phyloP scores from a whole-genome alignment of 2,113 vertebrate species.

The Porphyrio hochstetteri region DNA sequence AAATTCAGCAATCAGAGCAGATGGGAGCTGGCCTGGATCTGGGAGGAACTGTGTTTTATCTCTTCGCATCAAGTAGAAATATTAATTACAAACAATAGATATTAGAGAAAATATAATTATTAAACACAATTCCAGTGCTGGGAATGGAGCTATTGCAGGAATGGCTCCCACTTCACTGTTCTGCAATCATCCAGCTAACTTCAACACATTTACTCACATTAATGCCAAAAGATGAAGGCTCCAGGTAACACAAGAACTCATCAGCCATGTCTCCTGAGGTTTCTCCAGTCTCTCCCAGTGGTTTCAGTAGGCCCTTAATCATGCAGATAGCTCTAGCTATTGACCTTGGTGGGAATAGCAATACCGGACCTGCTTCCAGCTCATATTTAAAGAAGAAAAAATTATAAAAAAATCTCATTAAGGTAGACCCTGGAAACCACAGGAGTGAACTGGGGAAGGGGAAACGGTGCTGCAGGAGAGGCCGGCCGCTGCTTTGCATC shows the following conservation, averaged over 20 bases:
- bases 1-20: neutral
- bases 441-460: slow-evolving; percentile 17
- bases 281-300: neutral
- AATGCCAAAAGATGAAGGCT: neutral
- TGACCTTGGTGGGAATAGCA: neutral
- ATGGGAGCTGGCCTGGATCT: neutral
- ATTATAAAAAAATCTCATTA: neutral
- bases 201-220: neutral
- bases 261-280: neutral
- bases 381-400: neutral
- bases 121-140: neutral
- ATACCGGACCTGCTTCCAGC: neutral
- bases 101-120: too few relatives aligned
- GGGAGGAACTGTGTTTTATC: neutral
- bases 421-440: neutral
- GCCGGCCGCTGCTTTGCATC: neutral
- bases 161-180: neutral
- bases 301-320: neutral
- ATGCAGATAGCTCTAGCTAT: neutral
- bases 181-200: neutral
- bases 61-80: neutral
- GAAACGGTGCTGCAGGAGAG: neutral
- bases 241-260: neutral
- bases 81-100: too few relatives aligned
- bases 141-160: neutral